Evolutionary conservation across 2,888 invertebrate species (phyloP), one percentile per base, ranked within the genome.

Genomic region (Cephonodes hylas): DNA sequence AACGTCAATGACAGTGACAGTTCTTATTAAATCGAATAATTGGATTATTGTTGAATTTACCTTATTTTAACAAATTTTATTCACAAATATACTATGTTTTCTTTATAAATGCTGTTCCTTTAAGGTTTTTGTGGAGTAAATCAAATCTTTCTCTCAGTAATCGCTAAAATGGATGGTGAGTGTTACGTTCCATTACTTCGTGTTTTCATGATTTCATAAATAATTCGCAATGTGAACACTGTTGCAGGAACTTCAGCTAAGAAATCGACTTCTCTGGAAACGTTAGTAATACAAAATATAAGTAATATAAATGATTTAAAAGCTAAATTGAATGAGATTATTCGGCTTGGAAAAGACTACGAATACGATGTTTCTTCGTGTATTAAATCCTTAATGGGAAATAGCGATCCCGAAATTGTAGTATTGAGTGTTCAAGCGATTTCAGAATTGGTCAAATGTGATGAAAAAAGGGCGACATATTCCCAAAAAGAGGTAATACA

Each of bases 391-490:
- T 79, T 94, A 66, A 68, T 94, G 45, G 81, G 74, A 23, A 85
- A 77, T 68, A 90, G 88, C 58, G 92, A 93, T 67, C 84, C 83
- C 66, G 93, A 93, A 64, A 93, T 95, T 31, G 88, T 93, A 58
- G 85, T 91, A 64, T 83, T 94, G 65, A 93, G 94, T 22, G 93
- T 95, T 15, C 95, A 96, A 87, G 94, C 96, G 23, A 94, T 96
- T 64, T 97, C 97, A 0, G 97, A 97, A 88, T 93, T 97, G 31
- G 96, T 96, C 10, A 97, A 97, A 93, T 94, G 94, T 76, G 96
- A 96, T 77, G 89, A 93, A 44, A 96, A 96, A 77, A 94, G 97
- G 62, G 94, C 94, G 77, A 93, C 93, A 64, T 96, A 96, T 76
- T 95, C 96, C 57, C 92, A 93, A 68, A 88, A 88, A 69, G 93